Evolutionary conservation across 2,113 vertebrate genomes (phyloP).

Genomic region (Xiphias gladius): DNA sequence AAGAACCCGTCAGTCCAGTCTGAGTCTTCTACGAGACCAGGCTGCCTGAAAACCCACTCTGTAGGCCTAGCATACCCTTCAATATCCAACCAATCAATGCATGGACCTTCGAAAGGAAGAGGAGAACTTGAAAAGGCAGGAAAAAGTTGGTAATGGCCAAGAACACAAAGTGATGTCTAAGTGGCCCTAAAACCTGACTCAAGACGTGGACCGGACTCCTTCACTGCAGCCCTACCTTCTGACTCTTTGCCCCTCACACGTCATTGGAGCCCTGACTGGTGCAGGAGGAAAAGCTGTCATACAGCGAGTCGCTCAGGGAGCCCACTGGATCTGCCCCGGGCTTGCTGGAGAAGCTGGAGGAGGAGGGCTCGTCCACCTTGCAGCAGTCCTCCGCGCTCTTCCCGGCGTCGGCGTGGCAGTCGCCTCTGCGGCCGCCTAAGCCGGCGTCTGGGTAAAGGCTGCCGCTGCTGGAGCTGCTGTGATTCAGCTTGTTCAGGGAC

Average conservation of each 20-base stretch:
- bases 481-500: conserved; percentile 87
- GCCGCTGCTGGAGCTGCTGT: conserved; percentile 78
- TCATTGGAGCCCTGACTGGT: conserved; percentile 90
- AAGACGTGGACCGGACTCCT: neutral
- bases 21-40: neutral
- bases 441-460: conserved; percentile 82
- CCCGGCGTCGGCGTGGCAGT: conserved; percentile 69
- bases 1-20: neutral
- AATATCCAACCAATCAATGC: conserved; percentile 22
- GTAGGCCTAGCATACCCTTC: neutral
- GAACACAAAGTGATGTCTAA: neutral
- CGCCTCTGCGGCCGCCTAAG: conserved; percentile 72
- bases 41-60: neutral
- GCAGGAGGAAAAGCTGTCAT: conserved; percentile 93
- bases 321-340: conserved; percentile 83
- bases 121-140: neutral
- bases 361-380: conserved; percentile 77
- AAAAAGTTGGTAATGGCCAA: neutral
- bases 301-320: conserved; percentile 91
- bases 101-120: neutral
- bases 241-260: conserved; percentile 61
- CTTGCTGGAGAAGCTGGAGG: conserved; percentile 74
- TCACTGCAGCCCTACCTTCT: conserved; percentile 24
- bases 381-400: conserved; percentile 73
- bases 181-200: neutral